Evolutionary conservation across 2,888 invertebrate species (phyloP).

Genomic region (Volucella bombylans): DNA sequence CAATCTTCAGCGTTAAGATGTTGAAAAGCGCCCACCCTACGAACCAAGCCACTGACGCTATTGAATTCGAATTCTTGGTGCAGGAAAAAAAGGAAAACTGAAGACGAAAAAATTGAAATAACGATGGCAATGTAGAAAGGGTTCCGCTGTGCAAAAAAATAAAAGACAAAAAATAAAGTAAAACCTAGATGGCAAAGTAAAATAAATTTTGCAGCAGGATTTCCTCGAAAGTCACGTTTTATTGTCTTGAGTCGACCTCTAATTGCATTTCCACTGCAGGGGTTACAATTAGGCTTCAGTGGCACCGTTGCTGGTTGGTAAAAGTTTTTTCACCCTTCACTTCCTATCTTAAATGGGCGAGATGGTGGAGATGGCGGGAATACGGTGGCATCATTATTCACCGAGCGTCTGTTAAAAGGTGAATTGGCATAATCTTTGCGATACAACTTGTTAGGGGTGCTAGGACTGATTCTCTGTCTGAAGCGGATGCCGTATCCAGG

Average conservation of each 20-base stretch:
- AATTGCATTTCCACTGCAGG: constrained; percentile 71
- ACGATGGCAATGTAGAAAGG: constrained; percentile 38
- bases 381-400: constrained; percentile 55
- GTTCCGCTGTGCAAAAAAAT: constrained; percentile 1
- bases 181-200: constrained; percentile 33
- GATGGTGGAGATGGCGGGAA: no score
- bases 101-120: constrained; percentile 7
- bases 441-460: constrained; percentile 11
- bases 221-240: constrained; percentile 71
- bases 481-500: neutral
- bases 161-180: constrained; percentile 19
- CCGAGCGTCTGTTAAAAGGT: constrained; percentile 52
- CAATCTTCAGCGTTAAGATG: constrained; percentile 23
- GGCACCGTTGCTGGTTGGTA: neutral
- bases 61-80: constrained; percentile 60
- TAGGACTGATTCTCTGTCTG: neutral
- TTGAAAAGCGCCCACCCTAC: constrained; percentile 12
- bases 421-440: constrained; percentile 61
- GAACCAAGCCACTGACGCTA: constrained; percentile 55
- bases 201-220: constrained; percentile 67
- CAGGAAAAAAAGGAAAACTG: neutral
- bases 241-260: constrained; percentile 71
- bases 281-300: constrained; percentile 64
- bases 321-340: constrained; percentile 11
- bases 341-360: neutral